Evolutionary conservation across 2,113 vertebrate genomes (phyloP).

Genomic region (Seriola aureovittata): DNA sequence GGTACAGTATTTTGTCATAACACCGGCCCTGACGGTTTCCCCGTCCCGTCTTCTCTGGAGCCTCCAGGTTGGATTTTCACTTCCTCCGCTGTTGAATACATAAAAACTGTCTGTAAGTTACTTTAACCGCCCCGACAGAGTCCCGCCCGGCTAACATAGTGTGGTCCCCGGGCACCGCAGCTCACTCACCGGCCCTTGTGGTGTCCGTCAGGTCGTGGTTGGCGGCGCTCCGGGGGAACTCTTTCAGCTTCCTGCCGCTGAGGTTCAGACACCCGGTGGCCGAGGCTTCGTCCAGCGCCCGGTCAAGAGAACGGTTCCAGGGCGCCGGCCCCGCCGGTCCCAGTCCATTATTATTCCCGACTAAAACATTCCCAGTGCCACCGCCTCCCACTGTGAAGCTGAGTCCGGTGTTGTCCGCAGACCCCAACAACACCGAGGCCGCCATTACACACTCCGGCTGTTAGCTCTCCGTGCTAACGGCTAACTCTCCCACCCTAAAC

Average conservation of each 20-base stretch:
- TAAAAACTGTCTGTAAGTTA: not conserved
- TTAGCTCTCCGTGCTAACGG: conserved; percentile 72
- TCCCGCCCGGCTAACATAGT: accelerated
- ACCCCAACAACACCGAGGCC: conserved; percentile 87
- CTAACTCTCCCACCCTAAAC: conserved; percentile 79
- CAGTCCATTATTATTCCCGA: conserved; percentile 74
- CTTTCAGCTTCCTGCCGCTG: conserved; percentile 98
- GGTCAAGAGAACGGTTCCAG: conserved; percentile 95
- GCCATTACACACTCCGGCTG: conserved; percentile 89
- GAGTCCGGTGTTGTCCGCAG: conserved; percentile 85
- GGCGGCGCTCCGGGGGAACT: conserved; percentile 95
- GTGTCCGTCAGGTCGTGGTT: conserved; percentile 97
- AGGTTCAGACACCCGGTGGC: conserved; percentile 92
- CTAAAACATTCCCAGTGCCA: conserved; percentile 57
- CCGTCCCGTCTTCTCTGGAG: not conserved
- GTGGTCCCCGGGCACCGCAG: not conserved
- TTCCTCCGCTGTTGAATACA: not conserved
- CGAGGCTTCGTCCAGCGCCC: conserved; percentile 94
- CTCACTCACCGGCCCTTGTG: conserved; percentile 91
- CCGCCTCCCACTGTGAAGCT: conserved; percentile 71
- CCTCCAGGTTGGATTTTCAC: not conserved
- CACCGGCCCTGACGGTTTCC: conserved; percentile 35
- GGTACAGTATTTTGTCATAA: conserved; percentile 17
- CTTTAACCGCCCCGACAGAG: accelerated
- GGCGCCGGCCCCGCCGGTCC: conserved; percentile 84